Evolutionary conservation across 35 echinoderm and acorn worm species (phyloP).

Genomic region (Nesometra sesokonis): DNA sequence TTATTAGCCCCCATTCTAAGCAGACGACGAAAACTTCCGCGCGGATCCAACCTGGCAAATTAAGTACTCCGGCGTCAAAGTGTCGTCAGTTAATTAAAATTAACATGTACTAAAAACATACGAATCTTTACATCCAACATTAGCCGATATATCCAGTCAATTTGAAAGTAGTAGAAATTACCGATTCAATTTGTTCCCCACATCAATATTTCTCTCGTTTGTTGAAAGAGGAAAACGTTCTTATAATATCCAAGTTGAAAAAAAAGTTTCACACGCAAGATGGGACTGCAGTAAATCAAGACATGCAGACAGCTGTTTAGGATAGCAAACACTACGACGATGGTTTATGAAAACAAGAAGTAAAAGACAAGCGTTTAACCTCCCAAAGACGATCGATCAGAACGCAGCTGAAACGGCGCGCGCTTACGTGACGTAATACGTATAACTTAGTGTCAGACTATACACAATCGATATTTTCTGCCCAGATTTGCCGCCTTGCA

Average conservation of each 20-base stretch:
- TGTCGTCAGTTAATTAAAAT: background rate
- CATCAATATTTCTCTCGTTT: too few relatives aligned
- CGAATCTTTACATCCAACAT: too few relatives aligned
- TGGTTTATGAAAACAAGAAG: background rate
- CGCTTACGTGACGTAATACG: background rate
- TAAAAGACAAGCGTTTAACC: background rate
- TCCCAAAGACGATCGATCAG: background rate
- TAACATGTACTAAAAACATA: background rate
- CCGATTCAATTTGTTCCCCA: too few relatives aligned
- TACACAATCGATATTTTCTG: too few relatives aligned
- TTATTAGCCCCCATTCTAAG: background rate
- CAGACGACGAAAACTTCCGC: background rate
- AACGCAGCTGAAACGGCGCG: background rate
- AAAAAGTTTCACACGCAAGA: background rate
- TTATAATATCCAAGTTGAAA: background rate
- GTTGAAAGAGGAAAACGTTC: too few relatives aligned
- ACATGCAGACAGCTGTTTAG: background rate
- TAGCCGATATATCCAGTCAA: too few relatives aligned
- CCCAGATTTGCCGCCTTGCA: too few relatives aligned
- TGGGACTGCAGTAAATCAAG: background rate
- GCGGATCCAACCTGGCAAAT: background rate
- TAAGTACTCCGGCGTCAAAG: background rate
- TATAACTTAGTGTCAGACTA: too few relatives aligned
- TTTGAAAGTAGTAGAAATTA: too few relatives aligned
- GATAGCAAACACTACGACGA: background rate